These are phyloP conservation scores for Cebidichthys violaceus DNA, from an alignment of 2,113 vertebrate genomes.

Conservation along the genomic window DNA sequence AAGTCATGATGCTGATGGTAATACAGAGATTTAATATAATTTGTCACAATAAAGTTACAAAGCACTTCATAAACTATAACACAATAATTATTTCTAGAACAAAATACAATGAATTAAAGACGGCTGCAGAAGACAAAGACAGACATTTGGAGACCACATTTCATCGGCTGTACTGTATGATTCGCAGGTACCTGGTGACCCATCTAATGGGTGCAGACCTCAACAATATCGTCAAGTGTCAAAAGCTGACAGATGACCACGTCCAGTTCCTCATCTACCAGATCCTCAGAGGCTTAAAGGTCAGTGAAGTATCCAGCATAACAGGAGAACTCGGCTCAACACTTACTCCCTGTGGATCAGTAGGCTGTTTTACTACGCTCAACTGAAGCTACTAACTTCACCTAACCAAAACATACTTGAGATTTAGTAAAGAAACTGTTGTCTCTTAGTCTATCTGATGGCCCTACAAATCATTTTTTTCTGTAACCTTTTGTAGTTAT, in stretches of 20 bases:
- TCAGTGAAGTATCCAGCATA: constrained; percentile 59
- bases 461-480: not conserved
- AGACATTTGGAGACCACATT: not conserved
- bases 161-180: constrained; percentile 30
- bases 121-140: not conserved
- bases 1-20: not conserved
- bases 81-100: not conserved
- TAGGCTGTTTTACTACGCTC: not conserved
- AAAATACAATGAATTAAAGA: not conserved
- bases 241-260: constrained; percentile 98
- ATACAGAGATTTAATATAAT: not conserved
- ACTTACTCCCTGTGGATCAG: not conserved
- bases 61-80: not conserved
- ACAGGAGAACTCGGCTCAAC: not conserved
- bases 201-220: constrained; percentile 99
- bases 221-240: constrained; percentile 99
- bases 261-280: constrained; percentile 99
- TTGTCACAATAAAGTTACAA: not conserved
- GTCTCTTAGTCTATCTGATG: not conserved
- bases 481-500: not conserved
- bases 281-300: constrained; percentile 97
- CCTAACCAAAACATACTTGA: not conserved
- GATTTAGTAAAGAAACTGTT: not conserved
- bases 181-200: constrained; percentile 93
- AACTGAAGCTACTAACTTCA: not conserved